Base-by-base conservation (phyloP, 2,113 vertebrate genomes). In the Ammodytes marinus region DNA sequence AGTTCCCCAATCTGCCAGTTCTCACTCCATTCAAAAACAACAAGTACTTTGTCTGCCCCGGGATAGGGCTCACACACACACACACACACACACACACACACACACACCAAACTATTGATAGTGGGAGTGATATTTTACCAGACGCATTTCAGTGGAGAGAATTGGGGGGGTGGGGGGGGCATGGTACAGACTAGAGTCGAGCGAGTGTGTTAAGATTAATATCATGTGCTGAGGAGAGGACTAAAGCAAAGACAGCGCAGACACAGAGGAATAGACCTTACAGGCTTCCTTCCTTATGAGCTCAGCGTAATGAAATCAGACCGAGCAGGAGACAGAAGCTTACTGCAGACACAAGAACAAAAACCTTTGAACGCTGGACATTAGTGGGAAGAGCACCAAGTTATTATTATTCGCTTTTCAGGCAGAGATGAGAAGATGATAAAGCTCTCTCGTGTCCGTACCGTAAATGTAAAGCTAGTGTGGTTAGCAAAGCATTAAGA, bases 1-100 rank as follows among this genome's bases (percentile, higher is more conserved):
- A 76, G 74, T 67, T 78, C 58, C 64, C 39, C 60, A 76, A 27
- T 82, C 84, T 82, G 74, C 58, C 78, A 54, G 57, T 69, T 84
- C 70, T 72, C 74, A 8, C 80, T 67, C 66, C 73, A 68, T 79
- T 89, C 79, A 84, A 82, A 27, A 84, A 79, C 74, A 70, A 77
- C 82, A 77, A 86, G 74, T 82, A 70, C 84, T 84, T 73, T 43
- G 68, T 76, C 77, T 74, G 75, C 78, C 70, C 39, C 54, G 79
- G 75, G 81, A 79, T 67, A 69, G 50, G 58, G 64, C 84, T 84
- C 58, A 39, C 42, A 15, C 37, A 49, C 65, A 45, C 35, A 15
- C 45, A 14, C 61, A 63, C 53, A 45, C 35, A 15, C 45, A 14
- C 61, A 63, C 58, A 39, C 42, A 15, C 37, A 49, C 65, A 45